Conservation (phyloP, 2,113 vertebrate genomes). For the Hemibagrus wyckioides region DNA sequence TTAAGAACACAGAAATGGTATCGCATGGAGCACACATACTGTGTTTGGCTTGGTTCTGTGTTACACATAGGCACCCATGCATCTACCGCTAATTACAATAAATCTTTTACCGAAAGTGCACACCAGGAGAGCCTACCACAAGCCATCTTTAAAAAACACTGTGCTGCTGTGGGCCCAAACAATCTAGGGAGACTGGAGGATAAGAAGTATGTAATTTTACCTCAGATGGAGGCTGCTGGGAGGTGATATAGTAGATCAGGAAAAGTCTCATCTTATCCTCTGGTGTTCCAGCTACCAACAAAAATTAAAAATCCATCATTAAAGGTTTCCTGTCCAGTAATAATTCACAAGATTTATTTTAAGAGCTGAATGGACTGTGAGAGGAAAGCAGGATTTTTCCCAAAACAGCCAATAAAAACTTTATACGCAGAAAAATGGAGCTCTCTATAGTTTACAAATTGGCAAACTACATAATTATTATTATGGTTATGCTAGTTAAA, state of each 20-base stretch:
- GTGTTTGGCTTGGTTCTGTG: constrained; percentile 43
- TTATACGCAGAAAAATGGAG: constrained; percentile 32
- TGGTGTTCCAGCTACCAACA: constrained; percentile 86
- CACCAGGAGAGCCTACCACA: constrained; percentile 42
- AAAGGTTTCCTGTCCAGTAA: constrained; percentile 37
- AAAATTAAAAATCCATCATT: constrained; percentile 38
- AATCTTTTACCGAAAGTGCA: constrained; percentile 49
- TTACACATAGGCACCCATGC: constrained; percentile 47
- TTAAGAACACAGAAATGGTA: constrained; percentile 32
- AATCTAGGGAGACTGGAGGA: not conserved
- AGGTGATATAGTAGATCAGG: constrained; percentile 94
- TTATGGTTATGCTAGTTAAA: constrained; percentile 20
- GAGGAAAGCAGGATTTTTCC: not conserved
- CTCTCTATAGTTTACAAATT: constrained; percentile 33
- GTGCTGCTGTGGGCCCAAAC: constrained; percentile 3
- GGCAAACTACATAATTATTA: constrained; percentile 37
- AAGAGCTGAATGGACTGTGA: constrained; percentile 26
- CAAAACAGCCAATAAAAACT: constrained; percentile 33
- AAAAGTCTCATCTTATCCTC: constrained; percentile 99
- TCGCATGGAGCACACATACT: constrained; percentile 41
- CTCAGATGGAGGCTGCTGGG: constrained; percentile 88
- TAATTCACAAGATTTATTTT: constrained; percentile 37
- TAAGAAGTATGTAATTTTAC: constrained; percentile 66
- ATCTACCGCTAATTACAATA: constrained; percentile 47
- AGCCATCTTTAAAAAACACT: not conserved